Percentiles rank a stretch among this genome's conserved stretches.
Conservation (phyloP, 1,140 invertebrate species). For the Drosophila leontia region DNA sequence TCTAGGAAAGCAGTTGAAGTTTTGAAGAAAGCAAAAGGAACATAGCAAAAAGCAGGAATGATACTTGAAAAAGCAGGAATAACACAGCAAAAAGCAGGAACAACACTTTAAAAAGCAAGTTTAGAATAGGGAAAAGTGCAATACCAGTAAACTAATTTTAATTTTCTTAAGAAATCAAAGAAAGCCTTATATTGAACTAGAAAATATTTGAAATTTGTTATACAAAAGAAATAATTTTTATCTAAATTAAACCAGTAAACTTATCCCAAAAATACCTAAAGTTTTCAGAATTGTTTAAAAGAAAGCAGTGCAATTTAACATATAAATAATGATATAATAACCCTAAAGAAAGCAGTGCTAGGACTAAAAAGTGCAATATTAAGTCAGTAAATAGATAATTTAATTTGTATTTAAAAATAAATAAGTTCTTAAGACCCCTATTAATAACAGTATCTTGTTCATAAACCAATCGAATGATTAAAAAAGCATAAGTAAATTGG, state of each 20-base stretch:
- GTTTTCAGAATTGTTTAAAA: not conserved
- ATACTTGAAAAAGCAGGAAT: not conserved
- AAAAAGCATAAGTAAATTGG: not conserved
- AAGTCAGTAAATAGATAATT: not conserved
- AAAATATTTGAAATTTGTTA: not conserved
- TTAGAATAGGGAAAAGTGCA: not conserved
- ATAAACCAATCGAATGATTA: not conserved
- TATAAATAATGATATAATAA: not conserved
- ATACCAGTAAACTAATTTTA: not conserved
- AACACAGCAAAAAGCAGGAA: not conserved
- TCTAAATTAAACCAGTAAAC: not conserved
- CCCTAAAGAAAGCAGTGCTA: not conserved
- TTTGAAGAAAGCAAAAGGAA: not conserved
- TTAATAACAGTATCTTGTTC: not conserved
- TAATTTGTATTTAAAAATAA: not conserved
- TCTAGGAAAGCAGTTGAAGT: not conserved
- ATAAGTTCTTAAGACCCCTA: too few species aligned
- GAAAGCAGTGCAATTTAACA: not conserved
- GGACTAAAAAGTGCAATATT: slow-evolving; percentile 1
- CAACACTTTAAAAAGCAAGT: not conserved
- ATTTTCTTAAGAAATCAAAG: not conserved
- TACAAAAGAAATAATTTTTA: too few species aligned
- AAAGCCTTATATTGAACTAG: not conserved
- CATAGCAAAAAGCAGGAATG: too few species aligned
- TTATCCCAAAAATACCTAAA: too few species aligned